A percentile compares a stretch with the other conserved stretches of the same genome.
Conservation (phyloP, 2,888 invertebrate species). For the Athrips mouffetella region DNA sequence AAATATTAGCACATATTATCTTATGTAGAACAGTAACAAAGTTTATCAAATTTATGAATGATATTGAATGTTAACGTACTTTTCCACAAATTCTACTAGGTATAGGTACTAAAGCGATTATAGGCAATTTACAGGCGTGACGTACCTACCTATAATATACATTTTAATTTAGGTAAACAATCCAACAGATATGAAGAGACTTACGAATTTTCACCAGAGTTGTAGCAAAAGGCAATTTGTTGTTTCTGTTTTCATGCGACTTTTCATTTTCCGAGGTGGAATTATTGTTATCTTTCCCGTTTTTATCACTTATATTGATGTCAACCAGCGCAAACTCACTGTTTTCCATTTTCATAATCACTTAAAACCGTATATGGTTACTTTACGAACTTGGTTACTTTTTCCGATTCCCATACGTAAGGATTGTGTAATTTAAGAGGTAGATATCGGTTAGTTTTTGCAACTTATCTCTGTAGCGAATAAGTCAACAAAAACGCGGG, state of each 20-base stretch:
- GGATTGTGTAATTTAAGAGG: constrained; percentile 22
- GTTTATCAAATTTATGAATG: background rate
- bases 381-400: background rate
- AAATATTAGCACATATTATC: too few relatives aligned
- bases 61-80: background rate
- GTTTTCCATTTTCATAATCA: constrained; percentile 44
- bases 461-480: constrained; percentile 14
- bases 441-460: constrained; percentile 17
- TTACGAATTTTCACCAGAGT: constrained; percentile 66
- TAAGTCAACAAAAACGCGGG: constrained; percentile 31
- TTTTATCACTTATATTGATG: constrained; percentile 45
- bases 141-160: too few relatives aligned
- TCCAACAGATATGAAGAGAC: constrained; percentile 29
- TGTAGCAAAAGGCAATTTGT: constrained; percentile 39
- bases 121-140: too few relatives aligned
- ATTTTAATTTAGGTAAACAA: background rate
- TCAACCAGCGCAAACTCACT: constrained; percentile 59
- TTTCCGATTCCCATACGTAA: constrained; percentile 7
- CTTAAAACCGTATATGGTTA: background rate
- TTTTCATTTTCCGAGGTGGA: constrained; percentile 28
- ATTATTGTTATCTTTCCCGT: constrained; percentile 46
- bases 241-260: constrained; percentile 39
- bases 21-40: too few relatives aligned
- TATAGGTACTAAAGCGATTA: too few relatives aligned
- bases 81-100: too few relatives aligned